phyloP scores from a whole-genome alignment of 2,113 vertebrate species.

The Irena cyanogastra region DNA sequence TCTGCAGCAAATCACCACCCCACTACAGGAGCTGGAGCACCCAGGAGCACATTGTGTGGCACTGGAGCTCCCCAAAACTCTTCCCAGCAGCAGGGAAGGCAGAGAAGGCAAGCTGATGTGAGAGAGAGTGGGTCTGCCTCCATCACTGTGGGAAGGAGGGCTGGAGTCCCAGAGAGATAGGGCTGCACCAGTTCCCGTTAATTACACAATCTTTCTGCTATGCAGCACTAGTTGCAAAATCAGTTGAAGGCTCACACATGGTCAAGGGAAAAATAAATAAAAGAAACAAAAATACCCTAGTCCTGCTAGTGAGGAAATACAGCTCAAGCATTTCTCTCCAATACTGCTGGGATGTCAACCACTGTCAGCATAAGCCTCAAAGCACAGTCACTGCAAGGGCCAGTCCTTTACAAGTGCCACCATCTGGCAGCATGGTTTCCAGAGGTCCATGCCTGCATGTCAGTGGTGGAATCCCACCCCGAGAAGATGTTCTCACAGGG shows the following conservation, averaged over 20 bases:
- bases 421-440: background rate
- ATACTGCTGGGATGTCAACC: background rate
- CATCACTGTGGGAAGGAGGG: background rate
- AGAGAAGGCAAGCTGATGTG: background rate
- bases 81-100: background rate
- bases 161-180: slow-evolving; percentile 19
- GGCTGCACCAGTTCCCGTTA: slow-evolving; percentile 12
- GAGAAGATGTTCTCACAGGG: background rate
- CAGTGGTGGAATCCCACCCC: background rate
- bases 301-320: background rate
- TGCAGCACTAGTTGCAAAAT: slow-evolving; percentile 58
- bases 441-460: background rate
- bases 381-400: rapidly evolving
- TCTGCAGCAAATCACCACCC: background rate
- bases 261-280: background rate
- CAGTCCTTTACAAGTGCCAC: background rate
- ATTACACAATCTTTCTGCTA: slow-evolving; percentile 63
- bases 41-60: background rate
- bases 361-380: background rate
- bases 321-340: background rate
- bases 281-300: background rate
- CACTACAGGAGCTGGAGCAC: background rate
- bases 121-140: background rate
- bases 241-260: slow-evolving; percentile 34
- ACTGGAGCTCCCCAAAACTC: background rate